Evolutionary conservation across 2,797 vertebrate species (phyloP).

Genomic region (Paratrypauchen microcephalus): DNA sequence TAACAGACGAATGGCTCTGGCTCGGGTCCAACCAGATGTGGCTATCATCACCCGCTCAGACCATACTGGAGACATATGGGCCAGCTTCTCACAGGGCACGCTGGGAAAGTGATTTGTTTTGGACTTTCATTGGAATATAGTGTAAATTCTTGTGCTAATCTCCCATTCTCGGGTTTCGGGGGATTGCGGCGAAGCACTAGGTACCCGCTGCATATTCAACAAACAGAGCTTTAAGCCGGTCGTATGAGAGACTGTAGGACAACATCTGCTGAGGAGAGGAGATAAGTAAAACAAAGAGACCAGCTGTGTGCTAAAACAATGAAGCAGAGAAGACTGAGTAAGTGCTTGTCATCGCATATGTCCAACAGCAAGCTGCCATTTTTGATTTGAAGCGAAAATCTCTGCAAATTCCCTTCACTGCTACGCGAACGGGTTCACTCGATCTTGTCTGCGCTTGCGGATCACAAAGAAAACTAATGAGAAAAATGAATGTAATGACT

Average conservation of each 20-base stretch:
- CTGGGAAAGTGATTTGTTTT: slow-evolving; percentile 13
- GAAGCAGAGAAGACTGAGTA: slow-evolving; percentile 40
- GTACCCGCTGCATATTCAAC: slow-evolving; percentile 24
- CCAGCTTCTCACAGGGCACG: slow-evolving; percentile 11
- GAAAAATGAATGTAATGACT: slow-evolving; percentile 40
- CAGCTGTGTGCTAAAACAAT: slow-evolving; percentile 71
- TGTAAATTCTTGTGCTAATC: slow-evolving; percentile 26
- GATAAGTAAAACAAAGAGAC: slow-evolving; percentile 75
- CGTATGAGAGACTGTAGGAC: slow-evolving; percentile 47
- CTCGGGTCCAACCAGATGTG: slow-evolving; percentile 64
- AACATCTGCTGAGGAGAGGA: slow-evolving; percentile 56
- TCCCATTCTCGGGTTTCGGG: slow-evolving; percentile 25
- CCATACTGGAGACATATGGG: slow-evolving; percentile 39
- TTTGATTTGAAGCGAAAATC: slow-evolving; percentile 2
- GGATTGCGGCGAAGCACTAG: slow-evolving; percentile 29
- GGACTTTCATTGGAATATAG: slow-evolving; percentile 13
- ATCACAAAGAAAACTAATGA: background rate
- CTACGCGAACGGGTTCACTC: slow-evolving; percentile 1
- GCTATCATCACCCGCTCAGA: slow-evolving; percentile 31
- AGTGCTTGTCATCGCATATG: slow-evolving; percentile 15
- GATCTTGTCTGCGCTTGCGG: slow-evolving; percentile 12
- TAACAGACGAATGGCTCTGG: slow-evolving; percentile 39
- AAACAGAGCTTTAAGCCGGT: slow-evolving; percentile 49
- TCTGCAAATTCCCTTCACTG: background rate
- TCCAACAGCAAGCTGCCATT: slow-evolving; percentile 17